These are phyloP conservation scores for Anoncus sp. DNA, from an alignment of 2,888 invertebrate species.

Conservation along the genomic window DNA sequence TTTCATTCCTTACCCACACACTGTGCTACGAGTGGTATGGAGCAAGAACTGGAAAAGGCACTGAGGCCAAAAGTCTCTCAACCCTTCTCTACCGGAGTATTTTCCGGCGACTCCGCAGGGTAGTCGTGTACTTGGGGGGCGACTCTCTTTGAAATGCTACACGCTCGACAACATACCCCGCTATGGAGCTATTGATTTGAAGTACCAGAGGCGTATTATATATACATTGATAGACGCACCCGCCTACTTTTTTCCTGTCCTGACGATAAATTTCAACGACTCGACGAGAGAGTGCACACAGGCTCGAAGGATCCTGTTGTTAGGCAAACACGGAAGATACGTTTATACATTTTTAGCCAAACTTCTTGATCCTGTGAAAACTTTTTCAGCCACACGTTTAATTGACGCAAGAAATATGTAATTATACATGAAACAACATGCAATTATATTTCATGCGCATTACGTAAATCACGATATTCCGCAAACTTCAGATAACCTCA, in stretches of 20 bases:
- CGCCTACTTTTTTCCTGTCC: conserved; percentile 43
- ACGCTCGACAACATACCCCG: conserved; percentile 47
- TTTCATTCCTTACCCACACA: conserved; percentile 33
- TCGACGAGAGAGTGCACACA: conserved; percentile 29
- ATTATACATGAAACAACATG: neutral
- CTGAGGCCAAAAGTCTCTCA: conserved; percentile 28
- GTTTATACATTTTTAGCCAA: conserved; percentile 48
- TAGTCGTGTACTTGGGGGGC: conserved; percentile 40
- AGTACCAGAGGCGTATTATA: conserved; percentile 40
- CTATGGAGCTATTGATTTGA: conserved; percentile 64
- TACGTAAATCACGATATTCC: conserved; percentile 3
- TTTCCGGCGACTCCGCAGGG: conserved; percentile 21
- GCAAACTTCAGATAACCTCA: neutral
- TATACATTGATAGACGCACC: conserved; percentile 20
- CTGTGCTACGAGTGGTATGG: conserved; percentile 29
- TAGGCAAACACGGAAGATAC: conserved; percentile 40
- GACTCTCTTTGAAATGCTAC: conserved; percentile 58
- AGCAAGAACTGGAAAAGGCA: conserved; percentile 28
- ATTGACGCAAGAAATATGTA: conserved; percentile 44
- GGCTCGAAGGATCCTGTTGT: too few relatives aligned
- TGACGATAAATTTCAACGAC: conserved; percentile 58
- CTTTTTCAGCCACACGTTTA: conserved; percentile 36
- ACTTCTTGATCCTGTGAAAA: conserved; percentile 6
- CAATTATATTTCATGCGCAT: neutral
- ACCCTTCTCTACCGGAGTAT: conserved; percentile 21